phyloP scores from a whole-genome alignment of 2,113 vertebrate genomes.

The Chaetops frenatus region DNA sequence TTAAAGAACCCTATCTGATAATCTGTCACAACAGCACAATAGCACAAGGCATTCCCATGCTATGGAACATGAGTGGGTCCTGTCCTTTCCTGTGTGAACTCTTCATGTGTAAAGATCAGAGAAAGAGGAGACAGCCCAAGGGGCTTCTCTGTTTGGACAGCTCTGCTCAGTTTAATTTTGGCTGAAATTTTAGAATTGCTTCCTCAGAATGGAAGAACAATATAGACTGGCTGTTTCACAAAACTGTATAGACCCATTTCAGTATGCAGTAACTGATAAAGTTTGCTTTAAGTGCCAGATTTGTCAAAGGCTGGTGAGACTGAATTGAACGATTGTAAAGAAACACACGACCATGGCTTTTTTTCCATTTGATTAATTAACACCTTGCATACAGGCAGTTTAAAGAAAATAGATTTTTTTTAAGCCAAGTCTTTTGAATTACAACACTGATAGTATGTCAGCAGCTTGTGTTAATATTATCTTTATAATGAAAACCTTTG shows the following conservation, averaged over 20 bases:
- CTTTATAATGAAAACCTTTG: background rate
- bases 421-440: background rate
- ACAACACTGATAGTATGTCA: background rate
- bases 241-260: background rate
- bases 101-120: background rate
- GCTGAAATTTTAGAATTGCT: background rate
- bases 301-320: background rate
- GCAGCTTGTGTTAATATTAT: background rate
- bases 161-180: background rate
- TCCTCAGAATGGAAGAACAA: background rate
- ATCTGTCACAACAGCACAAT: background rate
- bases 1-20: background rate
- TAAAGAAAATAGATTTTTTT: background rate
- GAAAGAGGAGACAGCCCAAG: background rate
- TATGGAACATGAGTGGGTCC: background rate
- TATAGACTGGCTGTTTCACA: background rate
- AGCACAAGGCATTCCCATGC: background rate
- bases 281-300: background rate
- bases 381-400: background rate
- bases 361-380: background rate
- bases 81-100: background rate
- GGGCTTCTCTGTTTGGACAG: background rate
- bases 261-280: background rate
- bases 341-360: background rate
- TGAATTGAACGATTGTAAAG: background rate